Conservation (phyloP, 2,797 vertebrate species). For the Microcaecilia unicolor region DNA sequence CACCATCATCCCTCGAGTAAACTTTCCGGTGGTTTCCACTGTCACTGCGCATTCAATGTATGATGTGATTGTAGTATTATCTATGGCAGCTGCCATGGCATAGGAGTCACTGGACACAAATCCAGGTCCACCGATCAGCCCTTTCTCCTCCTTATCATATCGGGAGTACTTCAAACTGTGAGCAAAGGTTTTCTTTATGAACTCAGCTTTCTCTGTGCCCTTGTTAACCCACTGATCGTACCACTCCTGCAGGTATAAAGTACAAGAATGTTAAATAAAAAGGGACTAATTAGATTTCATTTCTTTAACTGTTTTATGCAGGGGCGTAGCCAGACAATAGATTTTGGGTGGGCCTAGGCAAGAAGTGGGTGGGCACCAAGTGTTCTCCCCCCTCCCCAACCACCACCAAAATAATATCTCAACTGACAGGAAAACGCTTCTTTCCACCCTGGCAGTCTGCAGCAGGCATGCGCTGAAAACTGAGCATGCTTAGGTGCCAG, state of each 20-base stretch:
- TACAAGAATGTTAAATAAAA: too few relatives aligned
- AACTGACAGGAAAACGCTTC: too few relatives aligned
- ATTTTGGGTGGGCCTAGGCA: too few relatives aligned
- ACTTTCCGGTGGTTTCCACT: slow-evolving; percentile 53
- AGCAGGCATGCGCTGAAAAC: too few relatives aligned
- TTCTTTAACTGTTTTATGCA: too few relatives aligned
- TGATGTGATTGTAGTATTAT: slow-evolving; percentile 41
- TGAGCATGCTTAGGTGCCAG: too few relatives aligned
- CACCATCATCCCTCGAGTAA: slow-evolving; percentile 65
- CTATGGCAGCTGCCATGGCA: slow-evolving; percentile 61
- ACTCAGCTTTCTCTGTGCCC: slow-evolving; percentile 59
- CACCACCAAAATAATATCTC: too few relatives aligned
- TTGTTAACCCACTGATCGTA: slow-evolving; percentile 60
- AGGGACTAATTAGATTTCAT: too few relatives aligned
- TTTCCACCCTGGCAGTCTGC: too few relatives aligned
- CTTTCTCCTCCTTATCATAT: slow-evolving; percentile 29
- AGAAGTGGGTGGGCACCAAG: too few relatives aligned
- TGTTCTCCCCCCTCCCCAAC: too few relatives aligned
- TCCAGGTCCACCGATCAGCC: slow-evolving; percentile 28
- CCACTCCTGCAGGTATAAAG: slow-evolving; percentile 48
- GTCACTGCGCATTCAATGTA: slow-evolving; percentile 37
- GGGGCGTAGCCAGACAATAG: too few relatives aligned
- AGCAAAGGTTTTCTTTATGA: slow-evolving; percentile 56
- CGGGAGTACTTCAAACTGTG: slow-evolving; percentile 24
- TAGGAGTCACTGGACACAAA: slow-evolving; percentile 70